These are phyloP conservation scores for Toxotes jaculatrix DNA, from an alignment of 2,113 vertebrate species.

Conservation along the genomic window DNA sequence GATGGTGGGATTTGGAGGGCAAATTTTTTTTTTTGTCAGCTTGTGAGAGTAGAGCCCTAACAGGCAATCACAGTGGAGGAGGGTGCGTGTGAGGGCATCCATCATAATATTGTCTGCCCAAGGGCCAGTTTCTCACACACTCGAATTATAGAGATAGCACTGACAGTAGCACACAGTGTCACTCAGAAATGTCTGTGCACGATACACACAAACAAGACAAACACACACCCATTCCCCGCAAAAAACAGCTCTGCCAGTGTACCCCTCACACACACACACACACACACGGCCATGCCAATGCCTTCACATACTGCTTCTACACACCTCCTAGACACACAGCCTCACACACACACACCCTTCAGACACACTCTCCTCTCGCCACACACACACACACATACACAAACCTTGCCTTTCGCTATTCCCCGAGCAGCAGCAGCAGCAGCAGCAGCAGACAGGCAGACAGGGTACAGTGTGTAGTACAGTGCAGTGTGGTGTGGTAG, in stretches of 20 bases:
- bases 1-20: conserved; percentile 71
- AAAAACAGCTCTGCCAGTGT: conserved; percentile 52
- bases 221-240: conserved; percentile 47
- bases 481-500: conserved; percentile 54
- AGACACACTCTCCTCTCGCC: conserved; percentile 20
- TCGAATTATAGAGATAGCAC: conserved; percentile 74
- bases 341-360: conserved; percentile 40
- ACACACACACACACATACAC: conserved; percentile 28
- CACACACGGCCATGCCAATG: conserved; percentile 18
- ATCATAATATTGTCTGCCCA: conserved; percentile 79
- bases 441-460: conserved; percentile 60
- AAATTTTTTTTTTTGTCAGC: conserved; percentile 62
- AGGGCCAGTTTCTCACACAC: conserved; percentile 78
- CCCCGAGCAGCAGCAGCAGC: conserved; percentile 59
- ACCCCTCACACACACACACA: conserved; percentile 54
- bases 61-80: conserved; percentile 73
- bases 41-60: conserved; percentile 61
- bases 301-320: conserved; percentile 45
- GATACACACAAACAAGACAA: conserved; percentile 66
- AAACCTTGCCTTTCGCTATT: conserved; percentile 70
- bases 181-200: conserved; percentile 66
- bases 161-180: conserved; percentile 76
- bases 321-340: conserved; percentile 48
- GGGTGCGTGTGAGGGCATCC: conserved; percentile 76
- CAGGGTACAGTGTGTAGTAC: conserved; percentile 70